Conservation (phyloP, 1,140 invertebrate species). For the Aradophagus sp. region DNA sequence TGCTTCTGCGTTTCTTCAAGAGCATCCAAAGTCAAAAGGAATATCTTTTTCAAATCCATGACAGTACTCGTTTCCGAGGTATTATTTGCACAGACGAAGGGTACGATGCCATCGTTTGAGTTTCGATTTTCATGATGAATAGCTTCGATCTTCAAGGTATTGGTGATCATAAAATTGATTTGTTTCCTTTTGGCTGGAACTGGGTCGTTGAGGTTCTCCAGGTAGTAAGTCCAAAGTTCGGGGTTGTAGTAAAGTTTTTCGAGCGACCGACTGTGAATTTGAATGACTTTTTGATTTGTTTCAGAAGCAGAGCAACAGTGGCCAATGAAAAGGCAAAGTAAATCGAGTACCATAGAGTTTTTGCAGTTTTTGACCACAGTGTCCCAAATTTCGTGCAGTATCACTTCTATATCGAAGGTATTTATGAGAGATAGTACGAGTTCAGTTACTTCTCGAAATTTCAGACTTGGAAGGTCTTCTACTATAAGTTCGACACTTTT, state of each 20-base stretch:
- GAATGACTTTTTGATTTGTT: neutral
- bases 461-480: too few relatives aligned
- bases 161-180: slow-evolving; percentile 23
- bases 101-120: slow-evolving; percentile 2
- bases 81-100: slow-evolving; percentile 18
- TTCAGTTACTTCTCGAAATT: too few relatives aligned
- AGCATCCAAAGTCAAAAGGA: slow-evolving; percentile 21
- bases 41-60: slow-evolving; percentile 4
- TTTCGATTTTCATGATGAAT: neutral
- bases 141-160: slow-evolving; percentile 14
- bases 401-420: too few relatives aligned
- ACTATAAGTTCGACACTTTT: too few relatives aligned
- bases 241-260: slow-evolving; percentile 8
- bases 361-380: slow-evolving; percentile 2
- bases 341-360: neutral
- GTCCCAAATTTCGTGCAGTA: slow-evolving; percentile 11
- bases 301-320: neutral
- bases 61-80: neutral
- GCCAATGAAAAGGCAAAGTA: slow-evolving; percentile 13
- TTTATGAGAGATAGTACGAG: too few relatives aligned
- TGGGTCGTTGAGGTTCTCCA: slow-evolving; percentile 12
- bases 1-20: slow-evolving; percentile 40
- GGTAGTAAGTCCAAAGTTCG: slow-evolving; percentile 17
- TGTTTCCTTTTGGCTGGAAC: slow-evolving; percentile 18
- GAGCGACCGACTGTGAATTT: neutral